Conservation (phyloP, 2,888 invertebrate species). For the Atethmia centrago region DNA sequence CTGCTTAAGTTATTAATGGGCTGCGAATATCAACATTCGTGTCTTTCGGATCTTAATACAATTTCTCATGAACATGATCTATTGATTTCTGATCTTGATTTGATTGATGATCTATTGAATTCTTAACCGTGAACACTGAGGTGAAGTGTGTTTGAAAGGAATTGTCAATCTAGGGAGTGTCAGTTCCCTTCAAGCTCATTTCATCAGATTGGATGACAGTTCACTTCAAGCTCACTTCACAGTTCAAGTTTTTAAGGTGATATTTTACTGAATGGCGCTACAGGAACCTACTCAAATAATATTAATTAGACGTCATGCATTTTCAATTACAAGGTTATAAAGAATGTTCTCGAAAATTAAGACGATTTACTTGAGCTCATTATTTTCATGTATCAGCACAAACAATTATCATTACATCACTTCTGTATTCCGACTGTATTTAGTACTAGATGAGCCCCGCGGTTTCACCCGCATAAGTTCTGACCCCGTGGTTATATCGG, state of each 20-base stretch:
- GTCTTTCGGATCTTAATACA: not conserved
- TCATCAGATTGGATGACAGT: not conserved
- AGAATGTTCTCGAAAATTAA: not conserved
- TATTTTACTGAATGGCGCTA: not conserved
- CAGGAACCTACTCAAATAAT: not conserved
- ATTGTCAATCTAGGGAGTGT: not conserved
- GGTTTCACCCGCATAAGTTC: too few relatives aligned
- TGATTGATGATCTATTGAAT: too few relatives aligned
- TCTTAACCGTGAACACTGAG: not conserved
- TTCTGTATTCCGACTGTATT: not conserved
- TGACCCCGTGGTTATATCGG: too few relatives aligned
- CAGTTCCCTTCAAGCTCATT: not conserved
- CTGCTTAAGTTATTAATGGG: slow-evolving; percentile 3
- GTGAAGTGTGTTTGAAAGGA: not conserved
- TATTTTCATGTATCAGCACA: not conserved
- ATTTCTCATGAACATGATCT: not conserved
- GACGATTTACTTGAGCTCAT: not conserved
- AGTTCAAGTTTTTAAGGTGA: too few relatives aligned
- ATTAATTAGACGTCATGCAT: not conserved
- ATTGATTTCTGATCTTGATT: too few relatives aligned
- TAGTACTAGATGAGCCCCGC: too few relatives aligned
- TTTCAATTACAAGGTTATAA: not conserved
- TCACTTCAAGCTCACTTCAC: not conserved
- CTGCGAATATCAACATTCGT: not conserved
- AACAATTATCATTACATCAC: not conserved